Evolutionary conservation across 2,888 invertebrate genomes (phyloP).

Genomic region (Cynaeus angustus): DNA sequence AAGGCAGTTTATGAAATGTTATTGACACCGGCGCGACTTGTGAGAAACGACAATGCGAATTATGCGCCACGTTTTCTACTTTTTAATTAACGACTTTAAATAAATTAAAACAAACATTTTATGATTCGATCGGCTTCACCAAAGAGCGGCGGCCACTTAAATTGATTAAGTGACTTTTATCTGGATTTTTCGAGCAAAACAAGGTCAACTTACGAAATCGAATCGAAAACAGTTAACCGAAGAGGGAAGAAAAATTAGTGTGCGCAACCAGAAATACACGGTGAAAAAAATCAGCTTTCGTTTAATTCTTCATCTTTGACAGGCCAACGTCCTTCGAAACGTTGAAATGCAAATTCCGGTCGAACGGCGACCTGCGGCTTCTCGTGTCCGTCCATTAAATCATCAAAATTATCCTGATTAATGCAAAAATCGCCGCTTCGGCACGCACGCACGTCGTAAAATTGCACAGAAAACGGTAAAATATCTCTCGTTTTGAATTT

Average conservation of each 20-base stretch:
- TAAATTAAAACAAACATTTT: constrained; percentile 28
- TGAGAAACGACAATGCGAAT: background rate
- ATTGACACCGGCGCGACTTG: constrained; percentile 38
- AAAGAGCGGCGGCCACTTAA: constrained; percentile 12
- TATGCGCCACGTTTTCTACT: background rate
- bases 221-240: too few species aligned
- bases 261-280: too few species aligned
- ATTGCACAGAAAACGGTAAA: constrained; percentile 11
- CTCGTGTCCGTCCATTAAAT: constrained; percentile 12
- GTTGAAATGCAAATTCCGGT: constrained; percentile 24
- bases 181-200: constrained; percentile 11
- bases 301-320: background rate
- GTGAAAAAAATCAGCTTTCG: too few species aligned
- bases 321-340: background rate
- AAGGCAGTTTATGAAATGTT: constrained; percentile 41
- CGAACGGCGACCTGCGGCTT: background rate
- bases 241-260: too few species aligned
- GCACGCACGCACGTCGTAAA: constrained; percentile 22
- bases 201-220: constrained; percentile 4
- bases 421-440: constrained; percentile 14
- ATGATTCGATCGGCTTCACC: constrained; percentile 16
- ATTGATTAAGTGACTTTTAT: constrained; percentile 26
- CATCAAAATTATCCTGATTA: constrained; percentile 23
- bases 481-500: constrained; percentile 1
- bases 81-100: constrained; percentile 18